Evolutionary conservation across 2,113 vertebrate species (phyloP), one percentile per base, ranked within the genome.

Genomic region (Nansenia antarctica): DNA sequence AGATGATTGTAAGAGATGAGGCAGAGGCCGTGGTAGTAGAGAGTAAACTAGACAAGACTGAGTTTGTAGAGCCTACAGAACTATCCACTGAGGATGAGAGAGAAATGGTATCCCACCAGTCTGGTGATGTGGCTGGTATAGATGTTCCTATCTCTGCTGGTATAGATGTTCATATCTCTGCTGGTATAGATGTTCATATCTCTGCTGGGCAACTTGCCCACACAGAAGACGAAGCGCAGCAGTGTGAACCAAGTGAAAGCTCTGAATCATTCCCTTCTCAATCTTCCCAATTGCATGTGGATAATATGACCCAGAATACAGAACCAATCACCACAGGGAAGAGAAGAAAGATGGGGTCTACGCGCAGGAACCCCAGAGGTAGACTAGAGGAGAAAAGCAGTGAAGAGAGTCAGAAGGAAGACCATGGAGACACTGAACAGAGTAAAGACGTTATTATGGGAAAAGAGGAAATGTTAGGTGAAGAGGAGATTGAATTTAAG

Each of bases 341-440:
- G 29, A 67, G 60, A 18, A 67, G 29, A 27, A 88, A 82, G 60
- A 71, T 89, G 72, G 88, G 79, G 9, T 91, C 89, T 2, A 81
- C 81, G 68, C 84, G 82, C 39, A 78, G 35, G 62, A 42, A 1
- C 45, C 67, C 45, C 26, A 49, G 77, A 24, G 49, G 34, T 1
- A 71, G 37, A 3, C 24, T 34, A 12, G 29, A 34, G 18, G 60
- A 62, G 39, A 55, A 55, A 7, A 22, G 58, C 18, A 22, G 32
- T 49, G 30, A n/a, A 1, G 30, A n/a, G 22, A 0, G 29, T 69
- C 9, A 49, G 45, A n/a, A 22, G 7, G 45, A 49, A 2, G 80
- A 22, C 30, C 18, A 22, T 8, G n/a, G n/a, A 60, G 4, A 29
- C 3, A 5, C n/a, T 14, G n/a, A 11, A 6, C 30, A 34, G 58